Percentiles rank a stretch among this genome's conserved stretches.
Conservation (phyloP, 1,140 invertebrate genomes). For the Apis laboriosa region DNA sequence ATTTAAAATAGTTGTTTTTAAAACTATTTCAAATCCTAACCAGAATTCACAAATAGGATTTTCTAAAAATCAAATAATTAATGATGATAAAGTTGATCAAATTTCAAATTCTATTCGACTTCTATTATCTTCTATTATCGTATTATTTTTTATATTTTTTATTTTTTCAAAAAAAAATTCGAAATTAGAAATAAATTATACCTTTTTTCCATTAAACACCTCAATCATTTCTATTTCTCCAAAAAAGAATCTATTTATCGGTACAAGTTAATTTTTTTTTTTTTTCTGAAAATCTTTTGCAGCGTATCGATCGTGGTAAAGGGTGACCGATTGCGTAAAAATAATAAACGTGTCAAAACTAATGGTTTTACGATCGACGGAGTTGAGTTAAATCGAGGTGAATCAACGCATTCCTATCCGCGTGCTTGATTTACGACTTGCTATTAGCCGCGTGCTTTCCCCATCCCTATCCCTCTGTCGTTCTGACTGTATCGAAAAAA, state of each 20-base stretch:
- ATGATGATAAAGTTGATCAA: too few species aligned
- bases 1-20: too few species aligned
- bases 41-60: too few species aligned
- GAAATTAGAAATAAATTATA: too few species aligned
- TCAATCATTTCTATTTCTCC: background rate
- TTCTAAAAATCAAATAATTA: too few species aligned
- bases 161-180: too few species aligned
- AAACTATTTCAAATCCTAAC: too few species aligned
- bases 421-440: constrained; percentile 61
- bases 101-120: too few species aligned
- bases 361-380: constrained; percentile 28
- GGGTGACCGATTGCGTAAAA: constrained; percentile 5
- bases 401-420: constrained; percentile 49
- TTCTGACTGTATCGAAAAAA: constrained; percentile 42
- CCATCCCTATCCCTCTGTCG: constrained; percentile 3
- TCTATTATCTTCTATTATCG: too few species aligned
- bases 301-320: background rate
- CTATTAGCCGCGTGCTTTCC: constrained; percentile 46
- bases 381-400: constrained; percentile 46
- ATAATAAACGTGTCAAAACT: constrained; percentile 37
- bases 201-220: too few species aligned
- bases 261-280: background rate
- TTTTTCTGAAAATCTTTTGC: background rate
- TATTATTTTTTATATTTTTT: too few species aligned
- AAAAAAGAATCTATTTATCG: background rate